Evolutionary conservation across 1,140 invertebrate genomes (phyloP).

Genomic region (Gerris buenoi): DNA sequence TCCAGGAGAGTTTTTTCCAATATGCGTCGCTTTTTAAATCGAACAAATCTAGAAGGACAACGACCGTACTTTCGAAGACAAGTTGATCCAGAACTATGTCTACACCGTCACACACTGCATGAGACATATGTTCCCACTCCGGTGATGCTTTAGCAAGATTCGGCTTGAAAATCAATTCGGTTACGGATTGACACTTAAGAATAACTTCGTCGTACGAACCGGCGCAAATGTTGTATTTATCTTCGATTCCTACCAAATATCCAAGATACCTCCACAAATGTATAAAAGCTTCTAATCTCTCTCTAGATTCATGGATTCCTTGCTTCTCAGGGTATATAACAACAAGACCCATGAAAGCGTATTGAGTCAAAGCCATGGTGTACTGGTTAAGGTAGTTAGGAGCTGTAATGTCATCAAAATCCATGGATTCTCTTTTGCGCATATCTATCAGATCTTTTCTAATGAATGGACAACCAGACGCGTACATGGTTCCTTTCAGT

Average conservation of each 20-base stretch:
- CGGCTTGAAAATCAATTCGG: not conserved
- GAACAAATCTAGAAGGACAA: not conserved
- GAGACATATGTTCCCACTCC: not conserved
- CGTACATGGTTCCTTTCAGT: not conserved
- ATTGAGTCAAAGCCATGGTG: not conserved
- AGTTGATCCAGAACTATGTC: not conserved
- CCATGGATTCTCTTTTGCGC: not conserved
- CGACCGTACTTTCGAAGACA: not conserved
- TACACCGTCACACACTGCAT: not conserved
- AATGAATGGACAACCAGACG: not conserved
- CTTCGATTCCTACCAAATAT: not conserved
- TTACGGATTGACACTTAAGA: not conserved
- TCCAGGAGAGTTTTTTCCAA: not conserved
- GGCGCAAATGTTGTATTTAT: not conserved
- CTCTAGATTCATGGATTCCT: not conserved
- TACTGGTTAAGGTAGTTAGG: not conserved
- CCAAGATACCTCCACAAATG: not conserved
- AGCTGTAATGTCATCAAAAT: not conserved
- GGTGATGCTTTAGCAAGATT: not conserved
- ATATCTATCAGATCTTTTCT: not conserved
- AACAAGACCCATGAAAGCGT: not conserved
- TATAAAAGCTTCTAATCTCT: not conserved
- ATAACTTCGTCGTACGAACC: not conserved
- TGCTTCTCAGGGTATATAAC: not conserved
- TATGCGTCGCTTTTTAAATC: not conserved